Percentiles rank a stretch among this genome's conserved stretches.
Conservation (phyloP, 2,888 invertebrate genomes). For the Gari tellinella region DNA sequence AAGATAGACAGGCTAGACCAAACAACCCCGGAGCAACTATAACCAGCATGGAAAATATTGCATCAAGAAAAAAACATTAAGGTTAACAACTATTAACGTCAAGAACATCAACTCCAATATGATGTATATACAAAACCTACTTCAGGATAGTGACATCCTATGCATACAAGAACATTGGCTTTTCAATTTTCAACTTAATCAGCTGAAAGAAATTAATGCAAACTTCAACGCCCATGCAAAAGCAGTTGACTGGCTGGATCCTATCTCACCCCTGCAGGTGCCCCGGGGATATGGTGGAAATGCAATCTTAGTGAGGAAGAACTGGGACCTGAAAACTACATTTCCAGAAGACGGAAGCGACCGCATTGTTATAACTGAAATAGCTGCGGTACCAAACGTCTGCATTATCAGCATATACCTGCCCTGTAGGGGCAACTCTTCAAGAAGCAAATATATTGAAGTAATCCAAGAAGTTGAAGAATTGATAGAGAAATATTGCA, state of each 20-base stretch:
- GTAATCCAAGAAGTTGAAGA: neutral
- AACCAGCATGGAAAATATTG: too few relatives aligned
- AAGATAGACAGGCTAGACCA: too few relatives aligned
- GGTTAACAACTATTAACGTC: too few relatives aligned
- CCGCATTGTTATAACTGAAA: neutral
- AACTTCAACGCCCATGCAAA: neutral
- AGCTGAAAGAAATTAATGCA: too few relatives aligned
- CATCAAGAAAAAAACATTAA: too few relatives aligned
- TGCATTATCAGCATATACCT: constrained; percentile 1
- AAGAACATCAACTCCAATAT: too few relatives aligned
- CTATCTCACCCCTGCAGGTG: neutral
- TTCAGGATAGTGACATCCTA: neutral
- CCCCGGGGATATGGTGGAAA: neutral
- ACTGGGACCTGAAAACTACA: too few relatives aligned
- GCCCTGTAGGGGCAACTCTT: neutral
- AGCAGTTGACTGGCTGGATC: neutral
- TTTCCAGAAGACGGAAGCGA: neutral
- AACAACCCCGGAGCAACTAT: too few relatives aligned
- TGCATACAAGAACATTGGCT: constrained; percentile 2
- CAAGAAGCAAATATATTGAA: neutral
- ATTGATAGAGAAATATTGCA: neutral
- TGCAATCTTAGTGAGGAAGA: too few relatives aligned
- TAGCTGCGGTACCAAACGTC: neutral
- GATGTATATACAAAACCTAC: too few relatives aligned
- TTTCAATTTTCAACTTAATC: constrained; percentile 1